Evolutionary conservation across 2,888 invertebrate species (phyloP), one percentile per base, ranked within the genome.

Genomic region (Lissonota sp.): DNA sequence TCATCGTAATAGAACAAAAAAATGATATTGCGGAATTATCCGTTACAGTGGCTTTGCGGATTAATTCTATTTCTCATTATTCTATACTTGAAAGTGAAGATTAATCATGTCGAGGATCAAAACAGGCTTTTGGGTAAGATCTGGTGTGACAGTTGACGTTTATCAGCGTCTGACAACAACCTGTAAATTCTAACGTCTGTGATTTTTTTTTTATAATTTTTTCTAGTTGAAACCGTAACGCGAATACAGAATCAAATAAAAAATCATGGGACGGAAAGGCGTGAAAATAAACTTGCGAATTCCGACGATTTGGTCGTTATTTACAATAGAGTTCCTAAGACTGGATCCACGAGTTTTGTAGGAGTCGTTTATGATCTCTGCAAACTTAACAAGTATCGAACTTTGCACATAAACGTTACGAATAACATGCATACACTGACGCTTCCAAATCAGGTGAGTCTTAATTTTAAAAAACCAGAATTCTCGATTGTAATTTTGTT

Each of bases 311-410:
- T 96, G 83, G 95, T 98, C 64, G 95, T 99, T 82, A 96, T 99
- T 87, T 99, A 99, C 93, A 99, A 99, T 93, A 95, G 99, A 88
- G 98, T 99, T 76, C 99, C 99, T 6, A 99, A 99, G 93, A 99
- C 99, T 44, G 99, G 98, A 12, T 99, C 99, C 16, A 99, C 99
- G 6, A 98, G 98, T 93, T 98, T 99, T 91, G 98, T 98, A 84
- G 98, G 98, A 79, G 95, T 98, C 79, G 97, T 97, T 0, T 98
- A 98, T 89, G 97, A 97, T 92, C 93, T 98, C 80, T 98, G 97
- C 92, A 95, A 95, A 90, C 96, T 95, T 91, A 96, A 95, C 90
- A 95, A 95, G 86, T 97, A 96, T 91, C 96, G 96, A 93, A 97
- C 97, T 51, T 94, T 99, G 86, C 99, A 99, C 93, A 96, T 99